A percentile compares a stretch with the other conserved stretches of the same genome.
Conservation (phyloP, 1,140 invertebrate genomes). For the Eurosta solidaginis region DNA sequence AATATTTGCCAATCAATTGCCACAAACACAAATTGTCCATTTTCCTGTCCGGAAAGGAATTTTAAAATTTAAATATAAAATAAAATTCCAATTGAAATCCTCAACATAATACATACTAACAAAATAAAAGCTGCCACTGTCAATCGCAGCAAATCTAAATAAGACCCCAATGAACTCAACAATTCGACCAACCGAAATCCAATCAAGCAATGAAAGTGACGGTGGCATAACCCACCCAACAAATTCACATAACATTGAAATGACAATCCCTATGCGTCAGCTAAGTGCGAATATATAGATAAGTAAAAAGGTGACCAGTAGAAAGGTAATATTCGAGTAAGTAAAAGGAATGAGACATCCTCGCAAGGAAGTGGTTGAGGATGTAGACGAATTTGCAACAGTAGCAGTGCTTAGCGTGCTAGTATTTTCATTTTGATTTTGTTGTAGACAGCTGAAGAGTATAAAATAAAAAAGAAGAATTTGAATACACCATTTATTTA, state of each 20-base stretch:
- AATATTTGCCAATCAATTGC: constrained; percentile 59
- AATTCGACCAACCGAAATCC: constrained; percentile 18
- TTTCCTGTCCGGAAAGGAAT: constrained; percentile 58
- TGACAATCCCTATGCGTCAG: background rate
- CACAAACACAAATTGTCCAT: constrained; percentile 59
- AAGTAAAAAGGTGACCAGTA: background rate
- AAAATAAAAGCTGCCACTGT: background rate
- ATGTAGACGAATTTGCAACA: constrained; percentile 28
- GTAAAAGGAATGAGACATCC: background rate
- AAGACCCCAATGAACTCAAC: constrained; percentile 9
- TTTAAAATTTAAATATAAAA: constrained; percentile 60
- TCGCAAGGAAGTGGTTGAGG: background rate
- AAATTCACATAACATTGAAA: too few relatives aligned
- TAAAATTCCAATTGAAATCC: constrained; percentile 58
- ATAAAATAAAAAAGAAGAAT: constrained; percentile 29
- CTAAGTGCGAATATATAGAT: constrained; percentile 17
- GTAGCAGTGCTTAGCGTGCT: too few relatives aligned
- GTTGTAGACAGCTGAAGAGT: constrained; percentile 38
- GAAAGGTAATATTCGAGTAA: background rate
- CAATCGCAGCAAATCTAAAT: constrained; percentile 10
- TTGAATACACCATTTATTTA: background rate
- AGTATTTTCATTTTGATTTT: constrained; percentile 33
- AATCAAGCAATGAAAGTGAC: background rate
- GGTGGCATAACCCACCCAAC: background rate
- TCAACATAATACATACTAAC: constrained; percentile 38